Conservation (phyloP, 2,888 invertebrate species). For the Abscondita cerata region DNA sequence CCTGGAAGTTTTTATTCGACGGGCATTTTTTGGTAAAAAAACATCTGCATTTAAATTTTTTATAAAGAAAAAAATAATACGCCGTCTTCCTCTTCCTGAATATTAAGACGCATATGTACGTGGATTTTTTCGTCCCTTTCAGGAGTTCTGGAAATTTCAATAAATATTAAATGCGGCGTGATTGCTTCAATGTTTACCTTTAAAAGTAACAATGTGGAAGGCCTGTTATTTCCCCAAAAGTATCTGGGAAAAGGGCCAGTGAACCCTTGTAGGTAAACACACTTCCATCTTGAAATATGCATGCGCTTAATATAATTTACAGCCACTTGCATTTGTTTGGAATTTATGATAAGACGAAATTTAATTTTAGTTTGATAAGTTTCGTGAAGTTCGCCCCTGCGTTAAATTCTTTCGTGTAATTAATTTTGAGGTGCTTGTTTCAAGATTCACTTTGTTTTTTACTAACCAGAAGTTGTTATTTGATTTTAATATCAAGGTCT, state of each 20-base stretch:
- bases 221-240: constrained; percentile 31
- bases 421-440: background rate
- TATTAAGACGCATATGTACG: background rate
- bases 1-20: constrained; percentile 8
- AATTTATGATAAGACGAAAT: constrained; percentile 7
- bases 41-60: constrained; percentile 2
- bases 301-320: constrained; percentile 16
- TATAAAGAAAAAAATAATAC: background rate
- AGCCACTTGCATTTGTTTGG: background rate
- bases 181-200: constrained; percentile 40
- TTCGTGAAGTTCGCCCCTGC: background rate
- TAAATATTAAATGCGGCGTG: constrained; percentile 40
- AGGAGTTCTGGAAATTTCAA: constrained; percentile 24
- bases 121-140: constrained; percentile 1
- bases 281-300: constrained; percentile 18
- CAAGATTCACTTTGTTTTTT: too few relatives aligned
- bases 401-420: constrained; percentile 6
- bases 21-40: background rate
- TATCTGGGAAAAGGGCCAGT: constrained; percentile 26
- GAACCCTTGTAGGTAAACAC: constrained; percentile 30
- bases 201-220: constrained; percentile 34
- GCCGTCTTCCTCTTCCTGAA: background rate
- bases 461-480: too few relatives aligned
- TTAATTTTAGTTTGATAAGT: constrained; percentile 7
- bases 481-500: too few relatives aligned